phyloP scores from a whole-genome alignment of 1,140 invertebrate genomes.

The Bombus confusus region DNA sequence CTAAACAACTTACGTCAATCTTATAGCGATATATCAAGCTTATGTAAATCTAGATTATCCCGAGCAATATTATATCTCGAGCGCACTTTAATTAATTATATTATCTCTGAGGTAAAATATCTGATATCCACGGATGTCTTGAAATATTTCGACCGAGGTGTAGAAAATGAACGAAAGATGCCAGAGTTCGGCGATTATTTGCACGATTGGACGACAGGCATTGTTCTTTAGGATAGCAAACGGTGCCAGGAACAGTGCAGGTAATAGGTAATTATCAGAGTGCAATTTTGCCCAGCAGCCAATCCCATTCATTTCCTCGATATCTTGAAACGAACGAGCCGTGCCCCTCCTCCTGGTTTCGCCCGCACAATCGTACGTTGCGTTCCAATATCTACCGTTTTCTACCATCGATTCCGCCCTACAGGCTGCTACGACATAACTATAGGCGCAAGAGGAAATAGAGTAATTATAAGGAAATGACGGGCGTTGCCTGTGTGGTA shows the following conservation, averaged over 20 bases:
- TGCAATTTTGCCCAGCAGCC: constrained; percentile 72
- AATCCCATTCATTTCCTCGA: constrained; percentile 80
- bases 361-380: constrained; percentile 55
- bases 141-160: background rate
- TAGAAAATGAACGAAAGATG: constrained; percentile 13
- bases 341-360: constrained; percentile 43
- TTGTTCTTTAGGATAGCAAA: constrained; percentile 55
- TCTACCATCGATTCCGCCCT: constrained; percentile 74
- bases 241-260: constrained; percentile 65
- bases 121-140: background rate
- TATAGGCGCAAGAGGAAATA: constrained; percentile 73
- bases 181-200: constrained; percentile 42
- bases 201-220: constrained; percentile 35
- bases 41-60: background rate
- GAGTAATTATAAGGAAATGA: constrained; percentile 81
- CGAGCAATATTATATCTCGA: background rate
- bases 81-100: background rate
- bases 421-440: constrained; percentile 45
- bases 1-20: background rate
- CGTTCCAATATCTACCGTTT: constrained; percentile 71
- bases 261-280: constrained; percentile 79
- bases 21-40: background rate
- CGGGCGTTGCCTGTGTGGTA: constrained; percentile 77
- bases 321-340: constrained; percentile 72
- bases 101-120: background rate